Base-by-base conservation (phyloP, 2,888 invertebrate species). In the Amorpha juglandis region DNA sequence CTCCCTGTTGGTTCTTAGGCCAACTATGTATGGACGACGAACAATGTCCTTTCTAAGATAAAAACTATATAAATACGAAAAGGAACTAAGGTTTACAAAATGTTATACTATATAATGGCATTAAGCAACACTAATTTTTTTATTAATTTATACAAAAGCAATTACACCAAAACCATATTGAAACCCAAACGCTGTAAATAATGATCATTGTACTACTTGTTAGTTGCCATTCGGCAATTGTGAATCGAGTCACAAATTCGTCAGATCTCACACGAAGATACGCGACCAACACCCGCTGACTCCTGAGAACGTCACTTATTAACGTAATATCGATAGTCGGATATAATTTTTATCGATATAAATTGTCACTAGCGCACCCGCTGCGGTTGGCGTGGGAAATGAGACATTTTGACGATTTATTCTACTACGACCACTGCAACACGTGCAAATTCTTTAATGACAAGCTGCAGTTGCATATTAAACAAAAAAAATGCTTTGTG, bases 221-320 rank as follows among this genome's bases (percentile, higher is more conserved):
- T 53, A 27, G 19, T 45, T 45, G 35, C 50, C 33, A 27, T 45
- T 64, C 53, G 48, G 47, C 55, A 42, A 58, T 48, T 35, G 77
- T 77, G 78, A 72, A 84, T 83, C 81, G 82, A 81, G 80, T 84
- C 79, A 79, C 82, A 82, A 86, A 84, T 80, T 80, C 75, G 69
- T 67, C 73, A 83, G 92, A 92, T 92, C 90, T 92, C 92, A 88
- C 92, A 92, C 86, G 87, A 75, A 85, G 92, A 92, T 92, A 91
- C 63, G 72, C 74, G 68, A 79, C 86, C 82, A 76, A 81, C 77
- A 81, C 90, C 91, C 81, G 89, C 81, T 80, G 87, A 71, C 81
- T 86, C 84, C 84, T 89, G 91, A 89, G 89, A 91, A 91, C 89
- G 81, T 82, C 84, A 86, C 86, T 91, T 86, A 85, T 90, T 91